These are phyloP conservation scores for Laticauda laticaudata DNA, from an alignment of 2,113 vertebrate species.

Conservation along the genomic window DNA sequence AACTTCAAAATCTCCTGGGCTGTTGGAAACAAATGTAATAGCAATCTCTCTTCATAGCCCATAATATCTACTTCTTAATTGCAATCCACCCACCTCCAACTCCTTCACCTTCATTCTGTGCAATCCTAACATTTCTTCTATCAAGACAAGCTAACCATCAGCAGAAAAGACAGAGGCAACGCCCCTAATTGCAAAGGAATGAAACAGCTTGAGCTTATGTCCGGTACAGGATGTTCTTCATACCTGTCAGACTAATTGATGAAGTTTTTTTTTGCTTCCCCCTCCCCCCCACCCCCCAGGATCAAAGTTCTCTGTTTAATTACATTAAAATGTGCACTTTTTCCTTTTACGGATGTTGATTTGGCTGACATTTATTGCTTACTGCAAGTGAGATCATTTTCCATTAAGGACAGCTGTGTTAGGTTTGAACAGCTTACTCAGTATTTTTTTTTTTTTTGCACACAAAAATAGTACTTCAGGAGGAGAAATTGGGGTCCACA, in stretches of 20 bases:
- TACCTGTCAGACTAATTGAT: slow-evolving; percentile 28
- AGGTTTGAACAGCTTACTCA: neutral
- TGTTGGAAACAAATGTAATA: neutral
- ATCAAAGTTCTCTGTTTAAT: slow-evolving; percentile 26
- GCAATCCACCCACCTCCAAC: slow-evolving; percentile 50
- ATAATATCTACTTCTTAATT: slow-evolving; percentile 64
- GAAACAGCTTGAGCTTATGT: slow-evolving; percentile 27
- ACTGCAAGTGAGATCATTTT: neutral
- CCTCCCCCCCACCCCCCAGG: neutral
- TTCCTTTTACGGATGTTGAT: neutral
- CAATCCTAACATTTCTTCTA: slow-evolving; percentile 42
- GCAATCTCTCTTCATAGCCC: neutral
- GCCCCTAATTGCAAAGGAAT: slow-evolving; percentile 45
- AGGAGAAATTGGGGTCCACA: neutral
- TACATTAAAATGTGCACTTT: slow-evolving; percentile 19
- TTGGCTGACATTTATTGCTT: slow-evolving; percentile 20
- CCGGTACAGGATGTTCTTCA: slow-evolving; percentile 15
- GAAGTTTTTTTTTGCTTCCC: neutral
- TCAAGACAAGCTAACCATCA: slow-evolving; percentile 45
- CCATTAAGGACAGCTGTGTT: slow-evolving; percentile 5
- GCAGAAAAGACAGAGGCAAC: slow-evolving; percentile 27
- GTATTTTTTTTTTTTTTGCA: neutral
- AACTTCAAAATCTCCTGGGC: slow-evolving; percentile 27
- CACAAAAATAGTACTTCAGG: neutral
- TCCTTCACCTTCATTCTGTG: slow-evolving; percentile 21